Conservation (phyloP, 1,140 invertebrate genomes). For the Halotydeus destructor region DNA sequence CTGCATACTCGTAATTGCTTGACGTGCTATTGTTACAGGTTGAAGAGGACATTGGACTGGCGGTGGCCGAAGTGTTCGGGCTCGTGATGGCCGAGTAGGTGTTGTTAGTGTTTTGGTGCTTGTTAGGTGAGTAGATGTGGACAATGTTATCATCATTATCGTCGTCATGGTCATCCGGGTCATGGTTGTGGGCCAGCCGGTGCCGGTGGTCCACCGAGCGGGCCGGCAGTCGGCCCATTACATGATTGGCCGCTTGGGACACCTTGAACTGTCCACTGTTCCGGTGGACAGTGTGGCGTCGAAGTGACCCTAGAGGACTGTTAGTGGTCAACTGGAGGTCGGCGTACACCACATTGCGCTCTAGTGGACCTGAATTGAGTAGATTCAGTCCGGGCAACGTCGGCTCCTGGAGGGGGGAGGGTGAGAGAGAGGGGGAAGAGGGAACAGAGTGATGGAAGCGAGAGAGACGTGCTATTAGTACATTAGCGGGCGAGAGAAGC, state of each 20-base stretch:
- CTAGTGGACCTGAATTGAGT: slow-evolving; percentile 2
- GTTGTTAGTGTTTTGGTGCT: too few relatives aligned
- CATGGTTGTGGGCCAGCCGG: not conserved
- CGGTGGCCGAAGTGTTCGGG: too few relatives aligned
- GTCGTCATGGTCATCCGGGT: not conserved
- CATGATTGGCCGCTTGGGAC: slow-evolving; percentile 3
- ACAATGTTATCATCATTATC: slow-evolving; percentile 3
- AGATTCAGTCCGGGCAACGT: not conserved
- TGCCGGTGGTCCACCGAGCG: not conserved
- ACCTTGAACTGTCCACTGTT: too few relatives aligned
- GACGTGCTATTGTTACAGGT: not conserved
- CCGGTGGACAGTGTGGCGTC: too few relatives aligned
- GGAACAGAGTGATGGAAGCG: too few relatives aligned
- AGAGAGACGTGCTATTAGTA: too few relatives aligned
- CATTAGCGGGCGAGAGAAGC: too few relatives aligned
- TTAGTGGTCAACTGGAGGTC: slow-evolving; percentile 9
- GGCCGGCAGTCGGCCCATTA: not conserved
- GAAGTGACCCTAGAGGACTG: too few relatives aligned
- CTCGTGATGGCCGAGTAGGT: too few relatives aligned
- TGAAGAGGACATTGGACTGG: not conserved
- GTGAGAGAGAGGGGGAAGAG: too few relatives aligned
- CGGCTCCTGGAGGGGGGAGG: too few relatives aligned
- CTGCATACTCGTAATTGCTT: slow-evolving; percentile 12
- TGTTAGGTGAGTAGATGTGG: not conserved
- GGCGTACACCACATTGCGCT: slow-evolving; percentile 12